Base-by-base conservation (phyloP, 2,888 invertebrate species). In the Tinea trinotella region DNA sequence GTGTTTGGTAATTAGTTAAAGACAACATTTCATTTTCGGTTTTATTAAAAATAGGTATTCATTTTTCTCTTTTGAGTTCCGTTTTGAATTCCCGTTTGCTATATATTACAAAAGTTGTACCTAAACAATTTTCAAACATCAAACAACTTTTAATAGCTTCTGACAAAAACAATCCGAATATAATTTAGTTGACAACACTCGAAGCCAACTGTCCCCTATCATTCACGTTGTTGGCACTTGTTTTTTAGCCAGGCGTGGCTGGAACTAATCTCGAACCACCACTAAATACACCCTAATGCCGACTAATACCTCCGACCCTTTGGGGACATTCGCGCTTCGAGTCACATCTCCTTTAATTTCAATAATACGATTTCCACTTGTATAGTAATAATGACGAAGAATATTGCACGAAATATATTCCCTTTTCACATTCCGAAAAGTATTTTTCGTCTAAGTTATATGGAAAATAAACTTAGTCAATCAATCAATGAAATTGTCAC, bases 1-100 rank as follows among this genome's bases (percentile, higher is more conserved):
- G 79, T 83, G 82, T 83, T 85, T 84, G 77, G 80, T 82, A 84
- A 85, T 85, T 85, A 84, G 84, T 83, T 85, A 79, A 70, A 75
- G 78, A 78, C 74, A 79, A 78, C 77, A 81, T 79, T 80, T 68
- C 73, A 74, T 75, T 71, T 69, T 12, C 40, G 40, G n/a, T 40
- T 40, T 13, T 40, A 3, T 40, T 40, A 40, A 30, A 30, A 10
- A 22, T 22, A 5, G 4, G 22, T 22, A 5, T 22, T n/a, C 7
- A 30, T 30, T 30, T 4, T 30, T 30, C n/a, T n/a, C n/a, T n/a
- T n/a, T n/a, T n/a, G n/a, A n/a, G n/a, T n/a, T n/a, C n/a, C n/a
- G n/a, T n/a, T n/a, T n/a, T n/a, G n/a, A n/a, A n/a, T 30, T 7
- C 7, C 7, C n/a, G 30, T 30, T 4, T 30, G 3, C 7, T 4